A percentile compares a stretch with the other conserved stretches of the same genome.
phyloP scores from a whole-genome alignment of 2,888 invertebrate species.

The Calliphora vomitoria region DNA sequence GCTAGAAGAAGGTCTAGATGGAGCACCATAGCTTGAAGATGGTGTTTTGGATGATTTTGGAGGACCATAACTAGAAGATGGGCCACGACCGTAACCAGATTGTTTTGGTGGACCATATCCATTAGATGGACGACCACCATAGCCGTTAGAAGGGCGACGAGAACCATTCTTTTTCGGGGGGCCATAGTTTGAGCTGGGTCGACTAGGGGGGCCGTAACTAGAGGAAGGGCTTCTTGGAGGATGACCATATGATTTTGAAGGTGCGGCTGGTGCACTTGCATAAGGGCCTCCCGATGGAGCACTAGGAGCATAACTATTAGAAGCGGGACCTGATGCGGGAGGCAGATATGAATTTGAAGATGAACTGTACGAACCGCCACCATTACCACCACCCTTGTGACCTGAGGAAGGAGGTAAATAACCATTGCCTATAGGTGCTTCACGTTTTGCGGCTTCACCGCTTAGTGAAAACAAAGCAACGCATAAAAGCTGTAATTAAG shows the following conservation, averaged over 20 bases:
- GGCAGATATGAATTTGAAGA: slow-evolving; percentile 87
- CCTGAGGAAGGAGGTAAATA: slow-evolving; percentile 84
- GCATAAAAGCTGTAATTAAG: slow-evolving; percentile 77
- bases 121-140: slow-evolving; percentile 82
- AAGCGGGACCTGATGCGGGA: slow-evolving; percentile 84
- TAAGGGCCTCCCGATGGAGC: slow-evolving; percentile 77
- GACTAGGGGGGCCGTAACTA: slow-evolving; percentile 75
- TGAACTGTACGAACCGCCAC: slow-evolving; percentile 81
- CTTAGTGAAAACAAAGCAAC: slow-evolving; percentile 78
- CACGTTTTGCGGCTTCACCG: slow-evolving; percentile 82
- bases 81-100: slow-evolving; percentile 76
- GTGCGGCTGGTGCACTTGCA: slow-evolving; percentile 75
- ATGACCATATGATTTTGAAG: slow-evolving; percentile 80
- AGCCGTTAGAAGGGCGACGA: slow-evolving; percentile 81
- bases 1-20: slow-evolving; percentile 74
- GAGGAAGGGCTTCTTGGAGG: slow-evolving; percentile 81
- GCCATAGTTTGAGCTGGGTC: slow-evolving; percentile 77
- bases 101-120: slow-evolving; percentile 82
- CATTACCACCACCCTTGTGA: slow-evolving; percentile 75
- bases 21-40: slow-evolving; percentile 79
- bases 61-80: slow-evolving; percentile 82
- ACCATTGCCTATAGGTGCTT: slow-evolving; percentile 82
- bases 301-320: slow-evolving; percentile 84
- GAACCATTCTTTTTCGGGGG: slow-evolving; percentile 78
- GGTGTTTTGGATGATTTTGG: slow-evolving; percentile 75